Percentiles rank a stretch among this genome's conserved stretches.
phyloP scores from a whole-genome alignment of 2,113 vertebrate genomes.

The Bufo bufo region DNA sequence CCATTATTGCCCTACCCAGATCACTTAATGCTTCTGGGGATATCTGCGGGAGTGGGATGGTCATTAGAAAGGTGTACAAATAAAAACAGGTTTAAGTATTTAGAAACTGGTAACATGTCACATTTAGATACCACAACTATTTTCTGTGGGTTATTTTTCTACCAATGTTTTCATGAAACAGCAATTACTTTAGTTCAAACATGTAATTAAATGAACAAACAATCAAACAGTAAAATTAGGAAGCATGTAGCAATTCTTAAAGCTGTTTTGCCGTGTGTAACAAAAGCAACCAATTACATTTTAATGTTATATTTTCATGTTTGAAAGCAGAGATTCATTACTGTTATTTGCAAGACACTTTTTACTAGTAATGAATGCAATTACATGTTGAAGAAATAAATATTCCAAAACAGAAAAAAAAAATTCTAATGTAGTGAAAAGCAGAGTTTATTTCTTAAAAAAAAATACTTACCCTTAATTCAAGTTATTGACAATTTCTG shows the following conservation, averaged over 20 bases:
- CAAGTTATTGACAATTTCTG: no score
- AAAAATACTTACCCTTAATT: no score
- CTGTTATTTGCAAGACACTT: background rate
- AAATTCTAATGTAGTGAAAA: no score
- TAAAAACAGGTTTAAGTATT: background rate
- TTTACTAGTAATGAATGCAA: background rate
- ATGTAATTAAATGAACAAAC: constrained; percentile 54
- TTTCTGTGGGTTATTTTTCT: constrained; percentile 20
- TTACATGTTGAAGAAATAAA: background rate
- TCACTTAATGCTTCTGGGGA: no score
- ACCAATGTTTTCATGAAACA: constrained; percentile 43
- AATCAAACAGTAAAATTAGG: constrained; percentile 51
- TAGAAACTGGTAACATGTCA: background rate
- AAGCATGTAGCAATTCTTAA: constrained; percentile 41
- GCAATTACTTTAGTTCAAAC: constrained; percentile 48
- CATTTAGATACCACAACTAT: background rate
- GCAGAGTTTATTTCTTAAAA: no score
- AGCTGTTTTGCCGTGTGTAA: constrained; percentile 33
- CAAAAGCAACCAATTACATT: constrained; percentile 38
- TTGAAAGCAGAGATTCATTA: background rate
- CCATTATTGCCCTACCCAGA: no score
- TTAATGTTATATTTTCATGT: constrained; percentile 40
- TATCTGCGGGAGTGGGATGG: no score
- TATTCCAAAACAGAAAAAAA: background rate
- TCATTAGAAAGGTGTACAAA: no score